Percentiles rank a stretch among this genome's conserved stretches.
Conservation (phyloP, 2,888 invertebrate genomes). For the Artemia sinica region DNA sequence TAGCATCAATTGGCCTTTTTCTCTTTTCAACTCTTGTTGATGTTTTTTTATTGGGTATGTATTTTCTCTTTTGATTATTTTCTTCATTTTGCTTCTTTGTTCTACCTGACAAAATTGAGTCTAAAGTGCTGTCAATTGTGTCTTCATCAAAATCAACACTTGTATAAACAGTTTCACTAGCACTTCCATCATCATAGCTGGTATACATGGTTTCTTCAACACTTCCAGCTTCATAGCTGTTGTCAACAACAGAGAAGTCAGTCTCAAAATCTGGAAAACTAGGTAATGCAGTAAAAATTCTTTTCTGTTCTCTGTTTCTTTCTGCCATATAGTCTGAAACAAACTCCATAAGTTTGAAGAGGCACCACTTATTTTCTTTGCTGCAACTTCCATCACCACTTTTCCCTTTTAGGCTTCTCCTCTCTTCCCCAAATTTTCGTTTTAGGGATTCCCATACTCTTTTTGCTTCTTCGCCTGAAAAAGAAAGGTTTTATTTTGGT, state of each 20-base stretch:
- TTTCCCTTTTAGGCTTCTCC: not conserved
- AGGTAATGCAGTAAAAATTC: conserved; percentile 5
- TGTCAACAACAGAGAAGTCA: not conserved
- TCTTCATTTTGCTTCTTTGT: too few species aligned
- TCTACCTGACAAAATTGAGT: too few species aligned
- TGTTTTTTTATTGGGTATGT: not conserved
- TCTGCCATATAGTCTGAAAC: not conserved
- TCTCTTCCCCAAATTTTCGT: not conserved
- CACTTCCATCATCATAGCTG: too few species aligned
- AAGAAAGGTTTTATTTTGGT: not conserved
- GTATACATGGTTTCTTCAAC: too few species aligned
- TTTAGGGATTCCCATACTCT: conserved; percentile 1
- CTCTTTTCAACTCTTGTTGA: not conserved
- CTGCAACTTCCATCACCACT: not conserved
- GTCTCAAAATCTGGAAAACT: not conserved
- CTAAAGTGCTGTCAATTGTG: too few species aligned
- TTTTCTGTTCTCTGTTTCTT: conserved; percentile 12
- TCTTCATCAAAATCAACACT: too few species aligned
- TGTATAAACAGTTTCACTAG: too few species aligned
- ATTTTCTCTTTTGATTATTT: too few species aligned
- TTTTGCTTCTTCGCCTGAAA: not conserved
- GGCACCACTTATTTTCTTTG: not conserved
- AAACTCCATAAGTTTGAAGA: conserved; percentile 10
- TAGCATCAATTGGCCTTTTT: not conserved
- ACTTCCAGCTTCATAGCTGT: not conserved